A percentile compares a stretch with the other conserved stretches of the same genome.
Evolutionary conservation across 2,113 vertebrate species (phyloP).

Genomic region (Catharus minimus): DNA sequence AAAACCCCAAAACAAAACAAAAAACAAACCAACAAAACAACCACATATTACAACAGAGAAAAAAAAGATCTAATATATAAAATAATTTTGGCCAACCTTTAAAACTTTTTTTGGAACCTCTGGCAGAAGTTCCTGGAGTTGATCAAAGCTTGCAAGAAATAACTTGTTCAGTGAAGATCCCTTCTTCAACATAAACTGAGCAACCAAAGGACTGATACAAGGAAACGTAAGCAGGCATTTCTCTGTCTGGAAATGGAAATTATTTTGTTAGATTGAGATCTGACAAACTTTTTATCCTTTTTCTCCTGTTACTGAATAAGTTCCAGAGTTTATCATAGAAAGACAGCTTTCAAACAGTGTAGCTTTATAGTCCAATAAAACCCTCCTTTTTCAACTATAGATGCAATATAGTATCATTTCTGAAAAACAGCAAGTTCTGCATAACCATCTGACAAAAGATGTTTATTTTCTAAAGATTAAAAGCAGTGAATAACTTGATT

Average conservation of each 20-base stretch:
- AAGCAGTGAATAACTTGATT: not conserved
- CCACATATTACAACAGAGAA: not conserved
- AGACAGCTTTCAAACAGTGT: not conserved
- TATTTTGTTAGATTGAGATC: slow-evolving; percentile 4
- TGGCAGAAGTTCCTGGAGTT: slow-evolving; percentile 84
- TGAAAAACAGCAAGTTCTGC: not conserved
- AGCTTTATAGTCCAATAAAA: not conserved
- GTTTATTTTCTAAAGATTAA: not conserved
- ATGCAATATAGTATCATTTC: not conserved
- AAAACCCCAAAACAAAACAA: not conserved
- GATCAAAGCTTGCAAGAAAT: slow-evolving; percentile 76
- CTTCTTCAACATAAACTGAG: slow-evolving; percentile 87
- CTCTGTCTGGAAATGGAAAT: slow-evolving; percentile 79
- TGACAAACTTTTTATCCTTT: not conserved
- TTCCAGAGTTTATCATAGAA: not conserved
- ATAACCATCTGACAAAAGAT: not conserved
- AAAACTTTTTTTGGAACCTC: slow-evolving; percentile 87
- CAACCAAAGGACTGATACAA: slow-evolving; percentile 85
- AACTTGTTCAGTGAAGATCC: slow-evolving; percentile 79
- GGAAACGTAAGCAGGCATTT: slow-evolving; percentile 83
- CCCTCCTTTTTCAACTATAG: not conserved
- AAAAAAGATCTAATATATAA: not conserved
- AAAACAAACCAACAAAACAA: not conserved
- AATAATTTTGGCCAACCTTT: slow-evolving; percentile 78
- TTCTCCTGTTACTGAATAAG: not conserved